Percentiles rank a stretch among this genome's conserved stretches.
These are phyloP conservation scores for Ametastegia equiseti DNA, from an alignment of 2,888 invertebrate genomes.

Conservation along the genomic window DNA sequence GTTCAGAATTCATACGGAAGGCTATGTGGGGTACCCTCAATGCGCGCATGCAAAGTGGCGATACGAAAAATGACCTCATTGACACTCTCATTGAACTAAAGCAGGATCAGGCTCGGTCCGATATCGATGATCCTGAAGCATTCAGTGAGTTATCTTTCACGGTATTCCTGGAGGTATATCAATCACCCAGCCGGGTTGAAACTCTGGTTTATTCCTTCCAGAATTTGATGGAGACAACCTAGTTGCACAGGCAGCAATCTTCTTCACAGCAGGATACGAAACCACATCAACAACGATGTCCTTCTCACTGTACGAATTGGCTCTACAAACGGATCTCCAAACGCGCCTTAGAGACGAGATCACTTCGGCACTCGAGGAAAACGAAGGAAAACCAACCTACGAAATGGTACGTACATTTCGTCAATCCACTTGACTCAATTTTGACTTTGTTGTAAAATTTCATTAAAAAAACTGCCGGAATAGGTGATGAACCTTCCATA, in stretches of 20 bases:
- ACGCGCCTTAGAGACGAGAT: conserved; percentile 62
- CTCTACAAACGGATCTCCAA: conserved; percentile 62
- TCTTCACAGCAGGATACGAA: conserved; percentile 68
- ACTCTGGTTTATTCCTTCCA: conserved; percentile 46
- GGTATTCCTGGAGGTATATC: not conserved
- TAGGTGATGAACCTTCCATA: conserved; percentile 29
- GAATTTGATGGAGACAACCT: conserved; percentile 67
- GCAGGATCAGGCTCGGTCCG: conserved; percentile 56
- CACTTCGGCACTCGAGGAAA: conserved; percentile 53
- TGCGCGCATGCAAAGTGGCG: conserved; percentile 72
- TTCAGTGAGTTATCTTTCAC: conserved; percentile 55
- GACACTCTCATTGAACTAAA: conserved; percentile 76
- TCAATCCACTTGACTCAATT: not conserved
- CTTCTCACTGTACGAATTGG: conserved; percentile 65
- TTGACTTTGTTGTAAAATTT: not conserved
- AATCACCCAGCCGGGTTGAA: not conserved
- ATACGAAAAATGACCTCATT: conserved; percentile 75
- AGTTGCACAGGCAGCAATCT: conserved; percentile 65
- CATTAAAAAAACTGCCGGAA: not conserved
- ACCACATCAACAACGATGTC: conserved; percentile 64
- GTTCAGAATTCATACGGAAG: conserved; percentile 71
- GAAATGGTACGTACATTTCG: conserved; percentile 60
- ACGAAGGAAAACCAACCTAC: conserved; percentile 63
- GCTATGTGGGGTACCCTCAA: conserved; percentile 75
- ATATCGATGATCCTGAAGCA: conserved; percentile 44